A percentile compares a stretch with the other conserved stretches of the same genome.
Evolutionary conservation across 2,888 invertebrate species (phyloP).

Genomic region (Stictocephala bisonia): DNA sequence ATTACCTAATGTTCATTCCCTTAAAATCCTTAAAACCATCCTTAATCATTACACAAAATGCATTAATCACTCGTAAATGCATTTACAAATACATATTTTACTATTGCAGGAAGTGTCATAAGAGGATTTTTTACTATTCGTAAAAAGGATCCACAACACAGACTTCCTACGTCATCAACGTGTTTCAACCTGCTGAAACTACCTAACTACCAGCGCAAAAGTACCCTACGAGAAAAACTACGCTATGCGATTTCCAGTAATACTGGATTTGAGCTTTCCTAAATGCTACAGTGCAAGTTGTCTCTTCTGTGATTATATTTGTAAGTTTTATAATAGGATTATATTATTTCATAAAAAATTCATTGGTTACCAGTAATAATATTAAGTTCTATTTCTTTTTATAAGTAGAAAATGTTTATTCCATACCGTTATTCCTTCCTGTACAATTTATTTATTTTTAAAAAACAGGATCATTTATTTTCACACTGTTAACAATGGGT

Average conservation of each 20-base stretch:
- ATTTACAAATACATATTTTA: constrained; percentile 13
- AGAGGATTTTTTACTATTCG: constrained; percentile 98
- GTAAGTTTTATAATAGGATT: no score
- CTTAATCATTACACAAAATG: background rate
- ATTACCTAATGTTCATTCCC: background rate
- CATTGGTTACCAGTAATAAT: no score
- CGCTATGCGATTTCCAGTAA: constrained; percentile 97
- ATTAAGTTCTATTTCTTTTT: no score
- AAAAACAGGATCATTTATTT: no score
- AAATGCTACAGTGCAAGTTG: constrained; percentile 62
- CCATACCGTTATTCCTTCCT: no score
- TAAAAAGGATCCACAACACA: constrained; percentile 92
- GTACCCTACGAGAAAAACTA: constrained; percentile 93
- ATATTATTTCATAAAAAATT: no score
- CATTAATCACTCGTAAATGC: background rate
- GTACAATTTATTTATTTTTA: no score
- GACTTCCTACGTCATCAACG: constrained; percentile 98
- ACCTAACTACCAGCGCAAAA: constrained; percentile 98
- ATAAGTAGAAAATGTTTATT: no score
- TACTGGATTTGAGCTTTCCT: constrained; percentile 99
- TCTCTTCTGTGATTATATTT: background rate
- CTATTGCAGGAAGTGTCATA: constrained; percentile 85
- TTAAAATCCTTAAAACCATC: no score
- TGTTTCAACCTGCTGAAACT: constrained; percentile 98
- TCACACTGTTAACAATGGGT: no score